Evolutionary conservation across 2,888 invertebrate species (phyloP).

Genomic region (Brachylomia viminalis): DNA sequence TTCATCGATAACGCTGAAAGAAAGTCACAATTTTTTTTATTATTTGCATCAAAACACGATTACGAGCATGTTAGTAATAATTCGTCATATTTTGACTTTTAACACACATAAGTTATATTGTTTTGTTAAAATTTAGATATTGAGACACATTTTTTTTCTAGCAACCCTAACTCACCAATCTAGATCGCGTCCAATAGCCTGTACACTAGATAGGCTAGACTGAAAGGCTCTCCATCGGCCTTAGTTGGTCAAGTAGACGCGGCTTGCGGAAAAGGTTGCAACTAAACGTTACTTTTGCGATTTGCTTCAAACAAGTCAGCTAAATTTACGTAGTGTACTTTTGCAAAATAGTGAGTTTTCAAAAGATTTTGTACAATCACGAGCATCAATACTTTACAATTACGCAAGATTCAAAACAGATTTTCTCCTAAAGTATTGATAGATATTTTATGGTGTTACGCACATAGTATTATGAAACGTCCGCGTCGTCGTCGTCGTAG

Average conservation of each 20-base stretch:
- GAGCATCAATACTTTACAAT: neutral
- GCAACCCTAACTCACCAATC: conserved; percentile 40
- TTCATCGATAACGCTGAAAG: neutral
- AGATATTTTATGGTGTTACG: neutral
- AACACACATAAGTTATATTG: too few species aligned
- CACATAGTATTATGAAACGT: neutral
- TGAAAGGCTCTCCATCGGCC: conserved; percentile 43
- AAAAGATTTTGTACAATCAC: neutral
- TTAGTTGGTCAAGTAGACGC: conserved; percentile 60
- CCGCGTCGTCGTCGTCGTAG: too few species aligned
- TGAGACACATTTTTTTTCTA: neutral
- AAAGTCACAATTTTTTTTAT: neutral
- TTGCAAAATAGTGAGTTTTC: neutral
- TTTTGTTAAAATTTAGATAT: neutral
- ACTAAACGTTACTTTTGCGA: neutral
- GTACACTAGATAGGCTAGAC: conserved; percentile 17
- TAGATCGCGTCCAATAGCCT: conserved; percentile 26
- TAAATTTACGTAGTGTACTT: neutral
- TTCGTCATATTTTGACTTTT: neutral
- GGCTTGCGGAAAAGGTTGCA: conserved; percentile 27
- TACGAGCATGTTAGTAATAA: neutral
- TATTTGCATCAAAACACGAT: neutral
- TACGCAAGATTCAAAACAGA: neutral
- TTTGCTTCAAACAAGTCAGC: neutral
- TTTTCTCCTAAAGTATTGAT: neutral